These are phyloP conservation scores for Tapirus indicus DNA, from an alignment of 2,797 vertebrate species.

Conservation along the genomic window DNA sequence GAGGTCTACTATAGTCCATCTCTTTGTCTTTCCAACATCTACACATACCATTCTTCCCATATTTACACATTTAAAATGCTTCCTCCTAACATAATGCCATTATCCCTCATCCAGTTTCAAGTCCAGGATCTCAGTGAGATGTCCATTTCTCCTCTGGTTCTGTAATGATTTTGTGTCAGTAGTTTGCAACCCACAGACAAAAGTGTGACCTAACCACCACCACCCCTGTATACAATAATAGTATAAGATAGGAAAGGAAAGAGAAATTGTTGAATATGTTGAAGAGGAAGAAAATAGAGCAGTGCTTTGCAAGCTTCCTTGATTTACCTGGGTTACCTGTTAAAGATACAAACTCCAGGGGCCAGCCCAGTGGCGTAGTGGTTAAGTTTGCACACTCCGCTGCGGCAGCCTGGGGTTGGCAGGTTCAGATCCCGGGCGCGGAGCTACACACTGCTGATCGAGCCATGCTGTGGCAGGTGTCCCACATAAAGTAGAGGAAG, in stretches of 20 bases:
- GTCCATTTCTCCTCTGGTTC: neutral
- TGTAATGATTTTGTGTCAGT: constrained; percentile 26
- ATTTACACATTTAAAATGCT: neutral
- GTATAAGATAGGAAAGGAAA: neutral
- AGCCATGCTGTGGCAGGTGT: too few relatives aligned
- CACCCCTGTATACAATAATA: neutral
- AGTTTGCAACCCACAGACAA: neutral
- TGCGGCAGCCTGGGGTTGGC: too few relatives aligned
- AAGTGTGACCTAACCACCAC: neutral
- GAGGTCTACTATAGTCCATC: neutral
- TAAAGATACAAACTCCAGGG: neutral
- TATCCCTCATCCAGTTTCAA: neutral
- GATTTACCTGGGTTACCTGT: neutral
- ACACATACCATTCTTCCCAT: neutral
- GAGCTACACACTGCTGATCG: too few relatives aligned
- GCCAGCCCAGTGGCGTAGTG: too few relatives aligned
- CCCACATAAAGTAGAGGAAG: too few relatives aligned
- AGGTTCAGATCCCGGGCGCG: too few relatives aligned
- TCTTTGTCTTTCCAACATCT: neutral
- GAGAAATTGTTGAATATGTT: neutral
- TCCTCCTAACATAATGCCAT: neutral
- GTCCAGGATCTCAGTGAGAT: neutral
- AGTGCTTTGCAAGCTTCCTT: neutral
- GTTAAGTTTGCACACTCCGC: too few relatives aligned
- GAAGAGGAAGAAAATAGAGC: neutral